Percentiles rank a stretch among this genome's conserved stretches.
Conservation (phyloP, 1,140 invertebrate genomes). For the Drosophila baimaii region DNA sequence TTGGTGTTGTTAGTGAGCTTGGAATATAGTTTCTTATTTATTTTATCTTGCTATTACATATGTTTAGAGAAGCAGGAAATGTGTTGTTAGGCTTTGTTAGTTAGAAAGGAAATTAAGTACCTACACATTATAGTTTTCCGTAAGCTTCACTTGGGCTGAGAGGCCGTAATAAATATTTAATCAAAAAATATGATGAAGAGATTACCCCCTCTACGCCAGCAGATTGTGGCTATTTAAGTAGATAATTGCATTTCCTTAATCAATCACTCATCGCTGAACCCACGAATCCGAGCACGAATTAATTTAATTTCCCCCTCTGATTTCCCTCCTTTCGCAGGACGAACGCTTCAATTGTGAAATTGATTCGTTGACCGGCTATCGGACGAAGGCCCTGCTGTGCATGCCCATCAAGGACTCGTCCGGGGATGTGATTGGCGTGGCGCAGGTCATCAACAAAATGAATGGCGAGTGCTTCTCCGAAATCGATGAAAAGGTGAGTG, state of each 20-base stretch:
- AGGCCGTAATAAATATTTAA: not conserved
- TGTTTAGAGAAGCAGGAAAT: too few species aligned
- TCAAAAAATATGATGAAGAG: not conserved
- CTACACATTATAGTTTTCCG: not conserved
- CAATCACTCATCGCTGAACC: not conserved
- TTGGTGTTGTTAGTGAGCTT: not conserved
- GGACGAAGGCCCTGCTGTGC: constrained; percentile 95
- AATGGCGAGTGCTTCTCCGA: constrained; percentile 91
- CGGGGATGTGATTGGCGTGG: constrained; percentile 97
- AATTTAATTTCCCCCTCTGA: constrained; percentile 9
- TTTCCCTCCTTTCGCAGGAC: constrained; percentile 86
- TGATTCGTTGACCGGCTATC: constrained; percentile 96
- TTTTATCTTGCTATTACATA: not conserved
- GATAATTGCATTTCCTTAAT: constrained; percentile 22
- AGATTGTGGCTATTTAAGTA: constrained; percentile 13
- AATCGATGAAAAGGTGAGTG: constrained; percentile 91
- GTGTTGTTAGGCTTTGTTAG: too few species aligned
- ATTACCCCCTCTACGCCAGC: not conserved
- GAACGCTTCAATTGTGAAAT: constrained; percentile 96
- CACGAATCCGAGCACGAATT: constrained; percentile 21
- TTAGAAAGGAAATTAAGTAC: too few species aligned
- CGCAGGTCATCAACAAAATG: constrained; percentile 98
- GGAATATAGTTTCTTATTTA: not conserved
- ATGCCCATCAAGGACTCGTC: constrained; percentile 98
- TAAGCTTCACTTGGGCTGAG: not conserved